Evolutionary conservation across 2,113 vertebrate genomes (phyloP), one percentile per base, ranked within the genome.

Genomic region (Chaetops frenatus): DNA sequence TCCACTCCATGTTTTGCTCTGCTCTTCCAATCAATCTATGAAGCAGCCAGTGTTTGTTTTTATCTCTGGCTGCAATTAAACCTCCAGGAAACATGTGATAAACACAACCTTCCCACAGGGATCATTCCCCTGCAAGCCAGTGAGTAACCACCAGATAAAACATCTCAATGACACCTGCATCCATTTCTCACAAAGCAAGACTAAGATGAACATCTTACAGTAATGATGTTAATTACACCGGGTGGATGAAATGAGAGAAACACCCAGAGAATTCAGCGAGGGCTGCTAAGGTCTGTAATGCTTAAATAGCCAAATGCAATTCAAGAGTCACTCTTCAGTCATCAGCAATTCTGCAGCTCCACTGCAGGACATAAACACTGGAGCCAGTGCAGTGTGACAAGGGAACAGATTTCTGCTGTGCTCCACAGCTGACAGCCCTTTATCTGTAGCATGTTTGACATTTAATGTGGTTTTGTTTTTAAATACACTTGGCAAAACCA

Each of bases 141-240:
- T 35, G 69, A 74, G 57, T 76, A 89, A 69, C 93, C 28, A 13
- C 73, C 61, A 90, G 74, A 80, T 84, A 61, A 83, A 96, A 91
- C 88, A 96, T 78, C 66, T 92, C 44, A 79, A 54, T 56, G 42
- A 92, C 84, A 94, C 69, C 69, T 82, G 81, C 79, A 94, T 74
- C 72, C 79, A 40, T 96, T 91, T 54, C 89, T 78, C 92, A 92
- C 64, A 67, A 90, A 95, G 88, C 61, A 86, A 40, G 82, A 48
- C 84, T 70, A 80, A 91, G 96, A 97, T 72, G 78, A 96, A 94
- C 13, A 22, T 45, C 88, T 96, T 77, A 60, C 60, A 81, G 72
- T 87, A 97, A 94, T 95, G 95, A 94, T 44, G 88, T 78, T 97
- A 96, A 97, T 92, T 97, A 96, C 64, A 92, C 81, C 88, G 71